Evolutionary conservation across 1,140 invertebrate genomes (phyloP).

Genomic region (Eriocheir sinensis): DNA sequence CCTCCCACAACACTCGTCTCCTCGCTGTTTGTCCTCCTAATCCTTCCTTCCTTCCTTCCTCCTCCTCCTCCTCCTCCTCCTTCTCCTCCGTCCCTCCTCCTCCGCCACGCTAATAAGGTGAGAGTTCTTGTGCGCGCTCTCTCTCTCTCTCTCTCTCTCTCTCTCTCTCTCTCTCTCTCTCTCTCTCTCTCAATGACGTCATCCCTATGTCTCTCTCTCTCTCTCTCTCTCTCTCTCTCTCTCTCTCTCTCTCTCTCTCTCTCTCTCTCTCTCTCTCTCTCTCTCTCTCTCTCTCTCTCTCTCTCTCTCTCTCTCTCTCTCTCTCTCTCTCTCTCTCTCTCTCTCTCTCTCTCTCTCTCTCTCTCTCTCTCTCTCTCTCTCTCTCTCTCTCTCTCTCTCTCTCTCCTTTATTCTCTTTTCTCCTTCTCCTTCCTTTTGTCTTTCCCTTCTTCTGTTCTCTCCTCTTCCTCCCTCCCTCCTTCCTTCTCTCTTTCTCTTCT

Average conservation of each 20-base stretch:
- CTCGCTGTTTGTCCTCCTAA: not conserved
- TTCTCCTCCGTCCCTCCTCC: too few species aligned
- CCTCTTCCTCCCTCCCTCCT: not conserved
- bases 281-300: slow-evolving; percentile 33
- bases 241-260: too few species aligned
- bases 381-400: not conserved
- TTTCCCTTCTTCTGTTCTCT: not conserved
- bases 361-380: not conserved
- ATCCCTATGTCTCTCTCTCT: too few species aligned
- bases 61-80: not conserved
- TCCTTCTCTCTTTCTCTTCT: not conserved
- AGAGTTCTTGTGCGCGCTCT: not conserved
- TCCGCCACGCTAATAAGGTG: not conserved
- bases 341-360: too few species aligned
- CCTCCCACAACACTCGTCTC: not conserved
- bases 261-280: too few species aligned
- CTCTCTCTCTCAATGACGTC: too few species aligned
- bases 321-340: not conserved
- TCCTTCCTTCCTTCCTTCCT: not conserved
- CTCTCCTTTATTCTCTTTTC: not conserved
- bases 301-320: not conserved
- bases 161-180: too few species aligned
- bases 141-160: too few species aligned
- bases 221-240: too few species aligned
- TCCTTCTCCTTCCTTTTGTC: not conserved